Conservation (phyloP, 2,797 vertebrate species). For the Platyrinchus mystaceus region DNA sequence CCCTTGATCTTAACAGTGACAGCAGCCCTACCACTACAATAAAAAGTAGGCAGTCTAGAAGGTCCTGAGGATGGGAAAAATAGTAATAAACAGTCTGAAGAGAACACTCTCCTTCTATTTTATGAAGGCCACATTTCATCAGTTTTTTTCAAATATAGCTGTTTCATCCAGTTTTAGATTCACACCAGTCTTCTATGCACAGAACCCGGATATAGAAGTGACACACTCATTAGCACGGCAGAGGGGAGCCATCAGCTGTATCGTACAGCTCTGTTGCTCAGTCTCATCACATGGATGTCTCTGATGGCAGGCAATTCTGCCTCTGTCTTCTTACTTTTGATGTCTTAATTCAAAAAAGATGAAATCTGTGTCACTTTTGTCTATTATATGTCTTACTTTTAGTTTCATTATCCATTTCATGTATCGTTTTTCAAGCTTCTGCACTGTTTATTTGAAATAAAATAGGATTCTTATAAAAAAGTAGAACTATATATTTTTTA, state of each 20-base stretch:
- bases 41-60: not conserved
- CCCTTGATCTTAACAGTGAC: not conserved
- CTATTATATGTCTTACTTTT: not conserved
- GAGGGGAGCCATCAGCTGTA: not conserved
- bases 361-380: not conserved
- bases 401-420: fast-evolving
- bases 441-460: not conserved
- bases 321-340: not conserved
- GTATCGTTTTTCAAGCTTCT: not conserved
- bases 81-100: not conserved
- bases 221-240: fast-evolving
- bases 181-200: no score
- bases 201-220: not conserved
- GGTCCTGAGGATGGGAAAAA: not conserved
- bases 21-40: not conserved
- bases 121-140: not conserved
- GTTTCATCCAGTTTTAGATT: not conserved
- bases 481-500: not conserved
- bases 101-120: not conserved
- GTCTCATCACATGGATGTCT: no score
- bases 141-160: not conserved
- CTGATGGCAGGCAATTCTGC: not conserved
- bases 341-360: not conserved
- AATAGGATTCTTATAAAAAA: not conserved
- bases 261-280: fast-evolving